These are phyloP conservation scores for Potamarius usumacintae DNA, from an alignment of 2,113 vertebrate genomes.

Conservation along the genomic window DNA sequence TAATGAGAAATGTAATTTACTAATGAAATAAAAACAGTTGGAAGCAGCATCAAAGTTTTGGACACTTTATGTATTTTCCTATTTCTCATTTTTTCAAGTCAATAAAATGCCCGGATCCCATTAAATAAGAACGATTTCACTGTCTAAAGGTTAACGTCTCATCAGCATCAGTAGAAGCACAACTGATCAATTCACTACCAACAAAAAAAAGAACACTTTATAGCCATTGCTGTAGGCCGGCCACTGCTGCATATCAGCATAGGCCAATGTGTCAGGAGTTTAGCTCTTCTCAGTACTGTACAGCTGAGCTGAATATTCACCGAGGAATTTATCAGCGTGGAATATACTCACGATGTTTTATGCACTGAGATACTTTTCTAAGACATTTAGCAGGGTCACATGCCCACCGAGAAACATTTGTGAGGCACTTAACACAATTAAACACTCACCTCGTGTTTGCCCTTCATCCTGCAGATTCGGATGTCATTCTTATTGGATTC, in stretches of 20 bases:
- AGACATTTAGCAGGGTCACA: not conserved
- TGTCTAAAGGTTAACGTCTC: not conserved
- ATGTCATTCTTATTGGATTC: slow-evolving; percentile 94
- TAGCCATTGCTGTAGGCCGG: not conserved
- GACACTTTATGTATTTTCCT: not conserved
- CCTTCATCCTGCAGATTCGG: slow-evolving; percentile 94
- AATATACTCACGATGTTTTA: not conserved
- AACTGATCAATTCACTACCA: not conserved
- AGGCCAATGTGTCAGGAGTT: not conserved
- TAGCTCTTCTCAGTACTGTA: not conserved
- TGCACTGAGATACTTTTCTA: not conserved
- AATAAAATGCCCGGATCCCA: not conserved
- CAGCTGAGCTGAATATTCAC: not conserved
- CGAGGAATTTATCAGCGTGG: not conserved
- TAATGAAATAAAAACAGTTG: not conserved
- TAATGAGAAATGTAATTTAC: slow-evolving; percentile 8
- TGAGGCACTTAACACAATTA: not conserved
- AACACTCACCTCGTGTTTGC: slow-evolving; percentile 86
- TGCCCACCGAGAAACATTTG: slow-evolving; percentile 10
- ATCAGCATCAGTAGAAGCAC: not conserved
- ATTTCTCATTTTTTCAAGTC: not conserved
- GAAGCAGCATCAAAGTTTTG: not conserved
- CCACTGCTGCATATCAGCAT: not conserved
- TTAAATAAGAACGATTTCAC: not conserved
- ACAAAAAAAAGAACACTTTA: not conserved